Conservation (phyloP, 2,888 invertebrate genomes). For the Phasia obesa region DNA sequence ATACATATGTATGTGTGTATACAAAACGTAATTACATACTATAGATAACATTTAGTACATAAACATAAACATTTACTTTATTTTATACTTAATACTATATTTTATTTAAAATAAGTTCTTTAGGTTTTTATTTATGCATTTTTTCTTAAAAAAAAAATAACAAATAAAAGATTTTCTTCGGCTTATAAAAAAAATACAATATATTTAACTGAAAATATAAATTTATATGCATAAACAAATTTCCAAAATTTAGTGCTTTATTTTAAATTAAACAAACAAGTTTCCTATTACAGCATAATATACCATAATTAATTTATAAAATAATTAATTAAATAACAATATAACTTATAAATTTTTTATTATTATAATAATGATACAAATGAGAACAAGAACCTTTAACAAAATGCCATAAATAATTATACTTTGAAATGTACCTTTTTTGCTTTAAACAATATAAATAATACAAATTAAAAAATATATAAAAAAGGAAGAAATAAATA, state of each 20-base stretch:
- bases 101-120: slow-evolving; percentile 27
- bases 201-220: slow-evolving; percentile 31
- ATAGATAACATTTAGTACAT: slow-evolving; percentile 20
- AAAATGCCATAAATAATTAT: slow-evolving; percentile 67
- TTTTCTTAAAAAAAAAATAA: slow-evolving; percentile 13
- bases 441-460: slow-evolving; percentile 63
- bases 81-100: neutral
- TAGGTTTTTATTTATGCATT: slow-evolving; percentile 1
- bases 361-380: slow-evolving; percentile 38
- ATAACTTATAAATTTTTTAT: slow-evolving; percentile 67
- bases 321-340: neutral
- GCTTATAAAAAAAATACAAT: slow-evolving; percentile 46
- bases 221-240: slow-evolving; percentile 54
- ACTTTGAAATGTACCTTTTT: slow-evolving; percentile 71
- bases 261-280: slow-evolving; percentile 70
- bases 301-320: slow-evolving; percentile 64
- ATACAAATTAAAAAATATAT: slow-evolving; percentile 38
- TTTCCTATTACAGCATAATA: slow-evolving; percentile 71
- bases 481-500: slow-evolving; percentile 38
- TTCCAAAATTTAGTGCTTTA: slow-evolving; percentile 71
- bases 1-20: slow-evolving; percentile 48
- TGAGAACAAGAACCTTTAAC: slow-evolving; percentile 51
- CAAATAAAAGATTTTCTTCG: slow-evolving; percentile 38
- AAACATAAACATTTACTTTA: slow-evolving; percentile 5
- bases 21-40: slow-evolving; percentile 22